These are phyloP conservation scores for Bubalus kerabau DNA, from an alignment of 2,113 vertebrate species.

Conservation along the genomic window DNA sequence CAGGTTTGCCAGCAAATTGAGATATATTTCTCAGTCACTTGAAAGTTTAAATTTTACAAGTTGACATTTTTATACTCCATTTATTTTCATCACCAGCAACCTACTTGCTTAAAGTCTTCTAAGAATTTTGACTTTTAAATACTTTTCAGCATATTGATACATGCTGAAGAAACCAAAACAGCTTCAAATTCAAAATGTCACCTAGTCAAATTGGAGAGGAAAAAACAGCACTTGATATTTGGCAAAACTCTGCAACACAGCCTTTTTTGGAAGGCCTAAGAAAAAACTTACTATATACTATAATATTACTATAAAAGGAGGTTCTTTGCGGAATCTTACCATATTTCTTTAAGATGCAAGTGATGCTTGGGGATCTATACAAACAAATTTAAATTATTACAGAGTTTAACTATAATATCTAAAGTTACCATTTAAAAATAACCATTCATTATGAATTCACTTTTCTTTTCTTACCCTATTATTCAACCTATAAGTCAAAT, in stretches of 20 bases:
- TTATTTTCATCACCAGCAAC: slow-evolving; percentile 25
- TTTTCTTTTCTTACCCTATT: background rate
- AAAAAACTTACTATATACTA: background rate
- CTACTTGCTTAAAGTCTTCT: background rate
- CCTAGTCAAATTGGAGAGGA: background rate
- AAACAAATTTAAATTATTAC: slow-evolving; percentile 3
- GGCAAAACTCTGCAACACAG: slow-evolving; percentile 7
- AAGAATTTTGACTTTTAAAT: slow-evolving; percentile 25
- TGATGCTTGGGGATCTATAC: background rate
- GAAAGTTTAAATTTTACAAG: background rate
- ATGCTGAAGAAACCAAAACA: background rate
- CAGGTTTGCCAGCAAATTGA: background rate
- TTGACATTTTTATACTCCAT: slow-evolving; percentile 11
- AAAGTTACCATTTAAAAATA: slow-evolving; percentile 1
- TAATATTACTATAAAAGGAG: background rate
- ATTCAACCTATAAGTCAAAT: background rate
- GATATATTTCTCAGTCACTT: background rate
- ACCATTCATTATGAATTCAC: background rate
- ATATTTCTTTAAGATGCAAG: slow-evolving; percentile 3
- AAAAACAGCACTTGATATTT: slow-evolving; percentile 4
- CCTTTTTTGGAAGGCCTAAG: background rate
- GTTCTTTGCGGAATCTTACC: background rate
- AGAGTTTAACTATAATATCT: background rate
- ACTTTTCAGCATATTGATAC: background rate
- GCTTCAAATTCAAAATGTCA: slow-evolving; percentile 45